Evolutionary conservation across 1,140 invertebrate species (phyloP), one percentile per base, ranked within the genome.

Genomic region (Periplaneta americana): DNA sequence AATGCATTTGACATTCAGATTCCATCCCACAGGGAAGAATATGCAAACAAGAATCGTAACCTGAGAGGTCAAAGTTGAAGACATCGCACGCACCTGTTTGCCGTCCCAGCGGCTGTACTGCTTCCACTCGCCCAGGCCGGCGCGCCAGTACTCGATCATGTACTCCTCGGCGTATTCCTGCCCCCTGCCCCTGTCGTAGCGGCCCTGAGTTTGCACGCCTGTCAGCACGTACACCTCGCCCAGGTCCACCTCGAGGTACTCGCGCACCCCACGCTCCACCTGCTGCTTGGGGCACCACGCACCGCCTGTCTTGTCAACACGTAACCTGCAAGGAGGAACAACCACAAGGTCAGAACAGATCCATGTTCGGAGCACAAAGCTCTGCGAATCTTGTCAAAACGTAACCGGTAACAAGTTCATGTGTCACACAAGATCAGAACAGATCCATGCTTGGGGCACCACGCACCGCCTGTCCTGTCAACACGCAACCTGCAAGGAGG

Each of bases 241-340:
- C n/a, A 97, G 89, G 85, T 95, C 93, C 75, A 97, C 92, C 88
- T 96, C 91, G n/a, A 96, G 86, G 87, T 93, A 96, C 86, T 97
- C 95, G 31, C 92, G 89, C 28, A 91, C 89, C 32, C 91, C 91
- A 78, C 89, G 88, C 84, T 92, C 92, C 82, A 97, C 93, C 85
- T 92, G 92, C 78, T 89, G 89, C 84, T 92, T 91, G 0, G 95
- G 95, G 89, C 95, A 97, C 95, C 95, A 97, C 0, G 94, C 95
- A 32, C 95, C 96, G 13, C 95, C 94, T n/a, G 91, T 92, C 75
- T 89, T 89, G 86, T 97, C 95, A 34, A 91, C 90, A 28, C 94
- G 91, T 78, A 96, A 88, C 86, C 95, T 96, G 88, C 48, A 90
- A 90, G 75, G 82, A 81, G 82, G 82, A 18, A 34, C 22, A n/a